These are phyloP conservation scores for Brachyalestes nurse DNA, from an alignment of 2,797 vertebrate species.

Conservation along the genomic window DNA sequence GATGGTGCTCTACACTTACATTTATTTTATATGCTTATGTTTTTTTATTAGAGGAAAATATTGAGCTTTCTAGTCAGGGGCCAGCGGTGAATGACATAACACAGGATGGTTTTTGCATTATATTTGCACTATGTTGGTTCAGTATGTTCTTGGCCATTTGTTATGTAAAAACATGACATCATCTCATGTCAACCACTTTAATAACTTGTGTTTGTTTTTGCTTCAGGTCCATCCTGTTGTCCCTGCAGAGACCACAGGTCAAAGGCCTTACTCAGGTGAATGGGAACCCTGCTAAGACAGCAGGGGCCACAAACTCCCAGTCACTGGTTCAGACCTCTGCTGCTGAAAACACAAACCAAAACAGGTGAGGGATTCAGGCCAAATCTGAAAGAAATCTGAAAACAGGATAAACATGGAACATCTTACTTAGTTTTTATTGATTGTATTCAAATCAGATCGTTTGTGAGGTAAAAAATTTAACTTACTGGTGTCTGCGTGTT, in stretches of 20 bases:
- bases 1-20: constrained; percentile 45
- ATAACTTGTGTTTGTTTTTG: constrained; percentile 13
- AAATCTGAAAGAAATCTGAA: neutral
- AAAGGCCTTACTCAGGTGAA: neutral
- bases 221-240: neutral
- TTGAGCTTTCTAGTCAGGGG: neutral
- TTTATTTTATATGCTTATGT: neutral
- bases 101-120: neutral
- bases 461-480: neutral
- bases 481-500: neutral
- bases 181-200: neutral
- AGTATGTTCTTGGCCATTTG: neutral
- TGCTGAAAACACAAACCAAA: neutral
- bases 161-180: constrained; percentile 8
- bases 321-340: too few species aligned
- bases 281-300: neutral
- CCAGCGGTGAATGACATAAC: neutral
- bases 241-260: neutral
- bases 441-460: too few species aligned
- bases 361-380: neutral
- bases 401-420: neutral
- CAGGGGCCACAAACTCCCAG: neutral
- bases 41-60: neutral
- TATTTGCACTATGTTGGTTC: neutral
- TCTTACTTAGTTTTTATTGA: neutral